A percentile compares a stretch with the other conserved stretches of the same genome.
Conservation (phyloP, 2,113 vertebrate species). For the Peromyscus maniculatus region DNA sequence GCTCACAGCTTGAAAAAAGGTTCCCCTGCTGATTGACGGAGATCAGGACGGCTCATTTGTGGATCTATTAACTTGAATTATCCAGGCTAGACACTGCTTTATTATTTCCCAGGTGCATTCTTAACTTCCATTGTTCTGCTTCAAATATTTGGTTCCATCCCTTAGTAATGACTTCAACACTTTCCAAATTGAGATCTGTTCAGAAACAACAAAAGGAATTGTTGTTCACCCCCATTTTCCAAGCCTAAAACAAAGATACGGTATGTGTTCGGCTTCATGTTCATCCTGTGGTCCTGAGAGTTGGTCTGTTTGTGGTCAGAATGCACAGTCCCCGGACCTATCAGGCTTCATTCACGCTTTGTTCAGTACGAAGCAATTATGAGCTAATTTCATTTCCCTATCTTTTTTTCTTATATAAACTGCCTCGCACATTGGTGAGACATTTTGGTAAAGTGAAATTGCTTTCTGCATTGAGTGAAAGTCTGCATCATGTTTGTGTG, state of each 20-base stretch:
- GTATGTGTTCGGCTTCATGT: not conserved
- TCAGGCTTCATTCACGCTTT: not conserved
- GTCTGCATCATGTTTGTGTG: not conserved
- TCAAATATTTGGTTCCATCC: constrained; percentile 31
- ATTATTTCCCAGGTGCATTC: constrained; percentile 53
- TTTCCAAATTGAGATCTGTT: constrained; percentile 45
- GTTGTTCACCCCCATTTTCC: constrained; percentile 47
- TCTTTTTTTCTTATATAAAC: not conserved
- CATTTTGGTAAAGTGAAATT: not conserved
- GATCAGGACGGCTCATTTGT: not conserved
- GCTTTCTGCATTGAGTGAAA: not conserved
- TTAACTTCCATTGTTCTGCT: not conserved
- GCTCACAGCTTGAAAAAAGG: not conserved
- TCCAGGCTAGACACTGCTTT: not conserved
- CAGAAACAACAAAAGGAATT: constrained; percentile 48
- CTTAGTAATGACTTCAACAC: not conserved
- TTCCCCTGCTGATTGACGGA: not conserved
- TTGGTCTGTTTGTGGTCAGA: not conserved
- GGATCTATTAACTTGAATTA: constrained; percentile 16
- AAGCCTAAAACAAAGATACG: constrained; percentile 57
- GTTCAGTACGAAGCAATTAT: not conserved
- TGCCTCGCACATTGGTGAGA: not conserved
- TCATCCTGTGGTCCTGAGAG: not conserved
- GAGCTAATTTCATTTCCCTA: not conserved
- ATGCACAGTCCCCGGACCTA: not conserved